Base-by-base conservation (phyloP, 2,888 invertebrate genomes). In the Drosophila acutilabella region DNA sequence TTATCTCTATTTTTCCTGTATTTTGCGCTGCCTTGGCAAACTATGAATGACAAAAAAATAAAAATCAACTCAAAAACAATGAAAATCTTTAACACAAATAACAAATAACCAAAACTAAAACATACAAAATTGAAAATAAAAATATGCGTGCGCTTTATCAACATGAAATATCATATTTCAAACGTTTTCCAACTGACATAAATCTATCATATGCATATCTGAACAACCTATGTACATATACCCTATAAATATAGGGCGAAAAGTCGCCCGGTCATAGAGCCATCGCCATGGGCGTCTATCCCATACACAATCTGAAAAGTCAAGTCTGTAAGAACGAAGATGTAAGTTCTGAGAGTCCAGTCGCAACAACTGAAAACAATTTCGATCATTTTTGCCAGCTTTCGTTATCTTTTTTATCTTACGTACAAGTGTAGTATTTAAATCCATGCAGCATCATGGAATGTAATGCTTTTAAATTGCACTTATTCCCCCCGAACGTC, bases 231-330 rank as follows among this genome's bases (percentile, higher is more conserved):
- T 58, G 40, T 61, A 53, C 51, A 56, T 65, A 36, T 42, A 26
- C 56, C 57, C n/a, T 62, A 51, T 72, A 40, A 59, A 71, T 67
- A 56, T 72, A 97, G 97, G 97, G 97, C 93, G 96, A 96, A 92
- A 96, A 96, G 93, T 97, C 97, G 93, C 97, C 97, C 93, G 97
- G 96, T 94, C 96, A 97, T 93, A 96, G 97, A 93, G 96, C 96
- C 93, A 95, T 96, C 90, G 96, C 97, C 90, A 96, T 97, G 96
- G 97, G 97, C 91, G 95, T 96, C 93, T 97, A 95, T 94, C 97
- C 97, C 92, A 96, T 97, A 93, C 96, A 97, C 94, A 95, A 95
- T 93, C 94, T 97, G 94, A 95, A 96, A 94, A 97, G 97, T 93
- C 95, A 95, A 94, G 96, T 97, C 93, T 95, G 96, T 93, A 95